Conservation (phyloP, 2,797 vertebrate genomes). For the Galago senegalensis region DNA sequence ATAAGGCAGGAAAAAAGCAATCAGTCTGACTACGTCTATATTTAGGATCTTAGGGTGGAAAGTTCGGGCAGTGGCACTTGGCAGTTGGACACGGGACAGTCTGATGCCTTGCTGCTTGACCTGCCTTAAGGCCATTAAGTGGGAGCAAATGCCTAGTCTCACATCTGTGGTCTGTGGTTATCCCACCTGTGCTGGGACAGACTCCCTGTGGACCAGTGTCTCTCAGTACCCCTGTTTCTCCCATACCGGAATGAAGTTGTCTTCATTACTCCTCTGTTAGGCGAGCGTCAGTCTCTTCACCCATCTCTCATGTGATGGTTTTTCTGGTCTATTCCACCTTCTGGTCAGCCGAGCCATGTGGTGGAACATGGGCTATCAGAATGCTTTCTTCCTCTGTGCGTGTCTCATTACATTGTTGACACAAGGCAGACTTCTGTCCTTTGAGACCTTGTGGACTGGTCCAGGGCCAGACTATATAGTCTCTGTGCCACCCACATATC, state of each 20-base stretch:
- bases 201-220: accelerated
- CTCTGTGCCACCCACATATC: accelerated
- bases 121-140: neutral
- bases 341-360: neutral
- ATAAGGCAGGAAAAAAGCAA: neutral
- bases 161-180: neutral
- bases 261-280: neutral
- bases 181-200: too few species aligned
- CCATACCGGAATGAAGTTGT: neutral
- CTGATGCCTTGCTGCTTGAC: neutral
- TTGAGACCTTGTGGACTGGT: neutral
- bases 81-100: neutral
- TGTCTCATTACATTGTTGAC: neutral
- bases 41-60: neutral
- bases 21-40: neutral
- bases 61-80: neutral
- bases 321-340: neutral
- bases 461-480: neutral
- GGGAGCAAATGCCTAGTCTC: neutral
- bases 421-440: neutral
- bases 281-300: neutral
- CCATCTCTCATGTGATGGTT: neutral
- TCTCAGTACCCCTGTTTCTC: accelerated
- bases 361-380: neutral
- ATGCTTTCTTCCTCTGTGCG: neutral